Conservation (phyloP, 2,113 vertebrate species). For the Nansenia antarctica region DNA sequence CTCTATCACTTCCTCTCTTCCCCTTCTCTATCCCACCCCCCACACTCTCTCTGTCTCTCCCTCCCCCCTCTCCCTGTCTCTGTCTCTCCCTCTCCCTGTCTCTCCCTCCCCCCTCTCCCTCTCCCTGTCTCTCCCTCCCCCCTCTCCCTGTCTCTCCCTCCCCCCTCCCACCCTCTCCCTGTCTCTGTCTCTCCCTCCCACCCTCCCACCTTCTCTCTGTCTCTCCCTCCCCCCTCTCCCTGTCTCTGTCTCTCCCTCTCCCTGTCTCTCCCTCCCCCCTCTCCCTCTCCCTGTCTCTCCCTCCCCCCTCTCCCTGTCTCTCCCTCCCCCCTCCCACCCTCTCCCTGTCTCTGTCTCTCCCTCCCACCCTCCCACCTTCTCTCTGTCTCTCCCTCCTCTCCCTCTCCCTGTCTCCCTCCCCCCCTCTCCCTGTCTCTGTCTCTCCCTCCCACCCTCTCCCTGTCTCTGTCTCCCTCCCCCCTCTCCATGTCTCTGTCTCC, state of each 20-base stretch:
- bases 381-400: not conserved
- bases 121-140: too few species aligned
- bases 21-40: too few species aligned
- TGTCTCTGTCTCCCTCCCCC: not conserved
- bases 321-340: constrained; percentile 11
- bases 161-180: too few species aligned
- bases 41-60: not conserved
- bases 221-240: not conserved
- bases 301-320: not conserved
- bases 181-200: too few species aligned
- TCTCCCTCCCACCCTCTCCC: not conserved
- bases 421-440: constrained; percentile 22
- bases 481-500: constrained; percentile 23
- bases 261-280: too few species aligned
- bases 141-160: too few species aligned
- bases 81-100: too few species aligned
- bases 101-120: too few species aligned
- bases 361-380: not conserved
- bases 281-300: too few species aligned
- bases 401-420: not conserved
- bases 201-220: not conserved
- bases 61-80: not conserved
- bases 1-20: too few species aligned
- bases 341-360: constrained; percentile 22
- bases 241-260: too few species aligned